phyloP scores from a whole-genome alignment of 2,797 vertebrate species.

The Intellagama lesueurii region DNA sequence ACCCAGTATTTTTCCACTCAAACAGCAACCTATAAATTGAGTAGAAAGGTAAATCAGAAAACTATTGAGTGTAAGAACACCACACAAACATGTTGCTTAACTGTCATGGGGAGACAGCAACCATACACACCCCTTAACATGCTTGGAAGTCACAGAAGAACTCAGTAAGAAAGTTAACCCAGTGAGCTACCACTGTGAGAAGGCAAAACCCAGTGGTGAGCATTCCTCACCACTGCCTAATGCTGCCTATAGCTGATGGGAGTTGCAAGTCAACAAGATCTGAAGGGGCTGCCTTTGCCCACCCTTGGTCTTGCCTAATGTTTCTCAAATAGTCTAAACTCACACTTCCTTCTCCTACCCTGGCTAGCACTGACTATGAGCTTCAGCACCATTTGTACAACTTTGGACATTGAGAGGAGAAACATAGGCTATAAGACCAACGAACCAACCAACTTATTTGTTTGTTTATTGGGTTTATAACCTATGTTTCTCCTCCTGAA shows the following conservation, averaged over 20 bases:
- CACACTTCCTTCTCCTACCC: neutral
- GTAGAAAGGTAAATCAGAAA: neutral
- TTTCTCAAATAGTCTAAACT: neutral
- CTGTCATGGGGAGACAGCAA: neutral
- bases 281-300: too few species aligned
- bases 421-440: too few species aligned
- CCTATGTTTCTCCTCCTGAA: neutral
- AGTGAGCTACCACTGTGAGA: neutral
- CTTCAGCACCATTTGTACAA: neutral
- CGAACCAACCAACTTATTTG: too few species aligned
- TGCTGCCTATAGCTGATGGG: neutral
- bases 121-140: neutral
- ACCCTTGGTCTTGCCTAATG: neutral
- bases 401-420: too few species aligned
- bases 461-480: neutral
- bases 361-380: neutral
- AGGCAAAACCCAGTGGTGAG: neutral
- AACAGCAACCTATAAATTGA: neutral
- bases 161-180: neutral
- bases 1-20: neutral
- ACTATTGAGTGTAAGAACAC: neutral
- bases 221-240: too few species aligned
- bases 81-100: neutral
- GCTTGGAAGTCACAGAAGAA: neutral
- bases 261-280: neutral